Evolutionary conservation across 2,888 invertebrate genomes (phyloP).

Genomic region (Microplitis deprimator): DNA sequence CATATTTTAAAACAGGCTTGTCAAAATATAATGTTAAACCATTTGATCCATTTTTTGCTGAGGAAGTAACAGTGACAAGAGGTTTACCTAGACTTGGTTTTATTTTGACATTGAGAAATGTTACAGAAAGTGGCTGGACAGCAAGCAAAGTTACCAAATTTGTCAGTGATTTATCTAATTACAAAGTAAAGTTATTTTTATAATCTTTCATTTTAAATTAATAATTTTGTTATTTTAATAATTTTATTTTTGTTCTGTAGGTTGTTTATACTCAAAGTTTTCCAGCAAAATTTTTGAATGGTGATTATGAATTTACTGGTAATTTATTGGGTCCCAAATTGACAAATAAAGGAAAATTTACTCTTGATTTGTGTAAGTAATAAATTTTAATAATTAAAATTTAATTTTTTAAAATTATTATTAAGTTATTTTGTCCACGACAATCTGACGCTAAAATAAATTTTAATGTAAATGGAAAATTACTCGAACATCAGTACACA

Average conservation of each 20-base stretch:
- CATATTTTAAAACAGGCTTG: constrained; percentile 82
- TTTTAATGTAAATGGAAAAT: too few species aligned
- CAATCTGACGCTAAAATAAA: too few species aligned
- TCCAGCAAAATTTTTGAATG: constrained; percentile 83
- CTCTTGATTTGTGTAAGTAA: constrained; percentile 78
- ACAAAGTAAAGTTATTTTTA: constrained; percentile 58
- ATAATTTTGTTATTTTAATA: background rate
- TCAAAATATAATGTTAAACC: constrained; percentile 81
- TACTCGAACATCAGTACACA: too few species aligned
- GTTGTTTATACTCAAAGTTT: constrained; percentile 86
- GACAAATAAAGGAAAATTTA: constrained; percentile 81
- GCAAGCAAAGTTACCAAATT: constrained; percentile 83
- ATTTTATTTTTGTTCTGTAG: constrained; percentile 51
- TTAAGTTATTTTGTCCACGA: too few species aligned
- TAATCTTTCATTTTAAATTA: background rate
- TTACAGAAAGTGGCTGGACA: constrained; percentile 84
- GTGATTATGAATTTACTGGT: constrained; percentile 79
- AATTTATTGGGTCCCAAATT: constrained; percentile 77
- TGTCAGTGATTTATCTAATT: constrained; percentile 72
- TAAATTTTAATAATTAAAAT: constrained; percentile 16
- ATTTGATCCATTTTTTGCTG: constrained; percentile 85
- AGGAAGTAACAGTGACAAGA: constrained; percentile 77
- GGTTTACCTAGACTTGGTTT: constrained; percentile 79
- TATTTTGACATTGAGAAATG: constrained; percentile 80
- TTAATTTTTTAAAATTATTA: constrained; percentile 11